A percentile compares a stretch with the other conserved stretches of the same genome.
Evolutionary conservation across 2,888 invertebrate species (phyloP).

Genomic region (Philopedon plagiatum): DNA sequence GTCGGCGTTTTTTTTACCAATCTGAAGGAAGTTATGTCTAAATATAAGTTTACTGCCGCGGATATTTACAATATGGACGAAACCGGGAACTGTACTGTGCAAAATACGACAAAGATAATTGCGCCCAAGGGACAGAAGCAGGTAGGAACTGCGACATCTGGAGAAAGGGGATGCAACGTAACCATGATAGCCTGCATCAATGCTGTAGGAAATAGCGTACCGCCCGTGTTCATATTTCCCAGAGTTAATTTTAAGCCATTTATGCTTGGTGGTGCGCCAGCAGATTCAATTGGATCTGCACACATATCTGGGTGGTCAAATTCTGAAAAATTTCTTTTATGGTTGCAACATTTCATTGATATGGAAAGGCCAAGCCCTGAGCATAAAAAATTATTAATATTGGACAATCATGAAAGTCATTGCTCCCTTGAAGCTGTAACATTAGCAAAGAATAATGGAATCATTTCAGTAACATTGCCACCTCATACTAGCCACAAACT

Average conservation of each 20-base stretch:
- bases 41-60: slow-evolving; percentile 34
- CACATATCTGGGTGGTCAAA: not conserved
- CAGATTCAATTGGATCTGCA: slow-evolving; percentile 6
- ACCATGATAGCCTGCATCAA: slow-evolving; percentile 55
- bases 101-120: slow-evolving; percentile 56
- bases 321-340: no score
- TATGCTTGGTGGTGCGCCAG: slow-evolving; percentile 39
- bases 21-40: slow-evolving; percentile 18
- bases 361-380: no score
- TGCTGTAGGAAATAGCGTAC: slow-evolving; percentile 53
- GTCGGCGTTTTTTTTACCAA: slow-evolving; percentile 48
- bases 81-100: slow-evolving; percentile 57
- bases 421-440: no score
- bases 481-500: not conserved
- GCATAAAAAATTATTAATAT: not conserved
- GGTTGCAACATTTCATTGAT: no score
- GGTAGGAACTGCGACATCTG: slow-evolving; percentile 42
- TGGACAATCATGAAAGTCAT: no score
- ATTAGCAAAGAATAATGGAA: no score
- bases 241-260: no score
- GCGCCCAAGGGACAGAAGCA: slow-evolving; percentile 53
- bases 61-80: slow-evolving; percentile 58
- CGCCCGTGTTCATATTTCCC: slow-evolving; percentile 55
- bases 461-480: no score
- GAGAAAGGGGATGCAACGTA: slow-evolving; percentile 51